Conservation (phyloP, 2,113 vertebrate species). For the Stictonetta naevosa region DNA sequence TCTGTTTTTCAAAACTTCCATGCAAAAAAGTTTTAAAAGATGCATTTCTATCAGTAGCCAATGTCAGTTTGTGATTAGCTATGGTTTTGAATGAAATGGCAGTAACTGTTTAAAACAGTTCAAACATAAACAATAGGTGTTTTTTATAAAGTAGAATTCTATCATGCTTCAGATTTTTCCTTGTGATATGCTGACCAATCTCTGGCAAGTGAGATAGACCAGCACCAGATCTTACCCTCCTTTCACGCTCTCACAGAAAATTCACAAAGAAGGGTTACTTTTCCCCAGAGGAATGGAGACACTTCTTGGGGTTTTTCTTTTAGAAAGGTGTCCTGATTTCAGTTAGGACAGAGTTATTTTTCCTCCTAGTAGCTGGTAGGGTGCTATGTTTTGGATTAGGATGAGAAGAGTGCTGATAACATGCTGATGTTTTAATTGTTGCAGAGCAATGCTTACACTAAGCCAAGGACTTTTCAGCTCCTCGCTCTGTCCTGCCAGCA, state of each 20-base stretch:
- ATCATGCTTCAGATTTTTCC: background rate
- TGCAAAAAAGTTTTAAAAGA: background rate
- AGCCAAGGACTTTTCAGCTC: no score
- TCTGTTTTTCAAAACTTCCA: background rate
- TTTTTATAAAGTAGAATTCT: background rate
- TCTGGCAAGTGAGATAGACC: background rate
- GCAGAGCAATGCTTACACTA: no score
- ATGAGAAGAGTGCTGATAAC: no score
- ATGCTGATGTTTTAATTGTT: no score
- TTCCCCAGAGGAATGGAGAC: background rate
- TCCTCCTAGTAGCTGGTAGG: no score
- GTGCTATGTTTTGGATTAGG: no score
- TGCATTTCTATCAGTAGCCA: background rate
- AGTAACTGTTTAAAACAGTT: background rate
- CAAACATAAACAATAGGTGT: fast-evolving
- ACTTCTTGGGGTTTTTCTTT: background rate
- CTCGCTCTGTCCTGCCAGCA: no score
- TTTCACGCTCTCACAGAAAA: background rate
- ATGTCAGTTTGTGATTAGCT: background rate
- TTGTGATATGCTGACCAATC: background rate
- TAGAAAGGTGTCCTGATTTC: no score
- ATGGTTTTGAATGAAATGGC: background rate
- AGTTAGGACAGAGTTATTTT: no score
- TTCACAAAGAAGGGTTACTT: background rate
- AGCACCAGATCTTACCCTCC: background rate